Conservation (phyloP, 1,140 invertebrate genomes). For the Chironomus tepperi region DNA sequence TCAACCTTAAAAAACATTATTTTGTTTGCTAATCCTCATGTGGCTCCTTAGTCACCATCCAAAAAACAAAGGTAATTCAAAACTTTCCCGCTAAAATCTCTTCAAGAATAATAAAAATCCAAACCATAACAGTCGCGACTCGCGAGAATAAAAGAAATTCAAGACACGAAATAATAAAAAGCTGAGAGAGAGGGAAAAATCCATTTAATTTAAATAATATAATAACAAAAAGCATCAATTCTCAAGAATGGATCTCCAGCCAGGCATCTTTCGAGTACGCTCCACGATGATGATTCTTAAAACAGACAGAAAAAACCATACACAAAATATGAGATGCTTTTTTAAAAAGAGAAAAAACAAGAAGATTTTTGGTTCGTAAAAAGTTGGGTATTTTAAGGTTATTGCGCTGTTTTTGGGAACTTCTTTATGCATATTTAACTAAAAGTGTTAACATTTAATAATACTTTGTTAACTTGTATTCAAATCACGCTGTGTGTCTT, state of each 20-base stretch:
- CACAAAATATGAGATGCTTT: neutral
- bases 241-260: neutral
- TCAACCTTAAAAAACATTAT: too few species aligned
- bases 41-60: too few species aligned
- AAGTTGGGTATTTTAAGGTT: neutral
- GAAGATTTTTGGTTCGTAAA: neutral
- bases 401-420: too few species aligned
- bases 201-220: constrained; percentile 10
- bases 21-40: too few species aligned
- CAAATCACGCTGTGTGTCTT: too few species aligned
- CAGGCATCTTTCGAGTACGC: neutral
- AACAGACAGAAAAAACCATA: neutral
- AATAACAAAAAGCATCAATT: constrained; percentile 9
- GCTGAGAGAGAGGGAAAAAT: neutral
- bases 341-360: neutral
- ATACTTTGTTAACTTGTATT: too few species aligned
- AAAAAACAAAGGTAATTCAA: too few species aligned
- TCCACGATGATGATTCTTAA: too few species aligned
- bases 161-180: neutral
- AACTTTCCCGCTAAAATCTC: neutral
- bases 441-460: too few species aligned
- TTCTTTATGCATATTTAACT: too few species aligned
- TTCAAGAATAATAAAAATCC: neutral
- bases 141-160: neutral
- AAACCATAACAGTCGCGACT: neutral